Conservation (phyloP, 2,888 invertebrate species). For the Hirtodrosophila histrioides region DNA sequence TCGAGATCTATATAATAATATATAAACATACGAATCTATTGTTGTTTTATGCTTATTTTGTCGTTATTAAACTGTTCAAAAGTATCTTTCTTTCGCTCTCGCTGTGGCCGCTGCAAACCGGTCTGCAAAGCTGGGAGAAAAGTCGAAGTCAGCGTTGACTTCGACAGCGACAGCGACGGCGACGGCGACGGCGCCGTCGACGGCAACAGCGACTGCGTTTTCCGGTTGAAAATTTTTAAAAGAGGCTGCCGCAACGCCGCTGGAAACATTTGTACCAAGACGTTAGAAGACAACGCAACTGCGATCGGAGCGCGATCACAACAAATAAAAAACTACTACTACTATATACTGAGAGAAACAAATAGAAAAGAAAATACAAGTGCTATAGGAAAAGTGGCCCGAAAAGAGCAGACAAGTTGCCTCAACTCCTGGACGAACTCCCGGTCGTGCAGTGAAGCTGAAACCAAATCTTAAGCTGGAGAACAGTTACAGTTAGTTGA, state of each 20-base stretch:
- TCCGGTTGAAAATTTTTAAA: slow-evolving; percentile 84
- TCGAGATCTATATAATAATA: slow-evolving; percentile 6
- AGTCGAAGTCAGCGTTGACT: slow-evolving; percentile 48
- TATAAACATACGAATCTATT: background rate
- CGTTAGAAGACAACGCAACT: slow-evolving; percentile 81
- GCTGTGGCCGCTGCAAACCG: slow-evolving; percentile 45
- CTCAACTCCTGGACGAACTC: slow-evolving; percentile 22
- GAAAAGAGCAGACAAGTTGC: slow-evolving; percentile 10
- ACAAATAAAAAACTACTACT: slow-evolving; percentile 11
- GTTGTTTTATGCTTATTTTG: slow-evolving; percentile 2
- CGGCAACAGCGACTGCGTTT: slow-evolving; percentile 49
- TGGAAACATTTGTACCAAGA: slow-evolving; percentile 84
- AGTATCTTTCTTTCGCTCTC: background rate
- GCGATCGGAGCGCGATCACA: slow-evolving; percentile 46
- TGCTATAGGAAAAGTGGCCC: slow-evolving; percentile 16
- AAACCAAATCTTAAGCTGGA: slow-evolving; percentile 5
- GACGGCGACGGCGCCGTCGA: slow-evolving; percentile 7
- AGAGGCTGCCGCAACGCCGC: slow-evolving; percentile 84
- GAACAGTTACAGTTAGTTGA: slow-evolving; percentile 80
- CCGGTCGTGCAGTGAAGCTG: slow-evolving; percentile 28
- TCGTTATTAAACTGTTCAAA: slow-evolving; percentile 15
- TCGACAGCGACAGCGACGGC: slow-evolving; percentile 4
- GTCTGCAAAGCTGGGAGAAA: slow-evolving; percentile 53
- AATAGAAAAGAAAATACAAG: slow-evolving; percentile 26
- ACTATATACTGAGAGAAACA: background rate